Conservation (phyloP, 1,140 invertebrate species). For the Gryon sp. region DNA sequence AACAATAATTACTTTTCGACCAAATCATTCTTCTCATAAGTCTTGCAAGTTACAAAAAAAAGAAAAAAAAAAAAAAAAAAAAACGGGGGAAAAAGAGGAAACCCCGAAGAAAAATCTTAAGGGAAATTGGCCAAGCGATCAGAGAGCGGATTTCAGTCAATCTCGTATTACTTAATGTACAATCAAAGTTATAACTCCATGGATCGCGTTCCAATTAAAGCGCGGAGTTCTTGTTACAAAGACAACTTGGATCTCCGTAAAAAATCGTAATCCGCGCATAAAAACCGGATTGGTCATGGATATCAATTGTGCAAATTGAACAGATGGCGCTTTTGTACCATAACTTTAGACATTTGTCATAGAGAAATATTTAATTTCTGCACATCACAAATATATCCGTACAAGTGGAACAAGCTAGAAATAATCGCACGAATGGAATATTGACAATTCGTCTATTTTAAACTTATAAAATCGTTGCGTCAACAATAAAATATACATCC, state of each 20-base stretch:
- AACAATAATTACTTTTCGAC: too few relatives aligned
- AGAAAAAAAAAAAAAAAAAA: too few relatives aligned
- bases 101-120: not conserved
- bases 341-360: conserved; percentile 52
- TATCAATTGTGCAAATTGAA: too few relatives aligned
- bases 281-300: conserved; percentile 5
- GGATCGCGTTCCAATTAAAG: conserved; percentile 7
- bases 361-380: conserved; percentile 38
- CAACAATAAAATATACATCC: conserved; percentile 24
- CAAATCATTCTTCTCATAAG: too few relatives aligned
- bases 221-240: conserved; percentile 11
- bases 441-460: conserved; percentile 24
- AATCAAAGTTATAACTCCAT: conserved; percentile 24
- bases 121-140: conserved; percentile 2
- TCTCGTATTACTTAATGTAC: conserved; percentile 22
- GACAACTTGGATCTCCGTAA: conserved; percentile 8
- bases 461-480: conserved; percentile 13
- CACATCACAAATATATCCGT: too few relatives aligned
- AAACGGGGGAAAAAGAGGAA: too few relatives aligned
- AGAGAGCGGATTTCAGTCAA: not conserved
- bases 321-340: too few relatives aligned
- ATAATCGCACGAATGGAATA: conserved; percentile 11
- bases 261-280: conserved; percentile 15
- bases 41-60: too few relatives aligned
- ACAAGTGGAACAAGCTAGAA: conserved; percentile 12